phyloP scores from a whole-genome alignment of 1,140 invertebrate species.

The Physella acuta region DNA sequence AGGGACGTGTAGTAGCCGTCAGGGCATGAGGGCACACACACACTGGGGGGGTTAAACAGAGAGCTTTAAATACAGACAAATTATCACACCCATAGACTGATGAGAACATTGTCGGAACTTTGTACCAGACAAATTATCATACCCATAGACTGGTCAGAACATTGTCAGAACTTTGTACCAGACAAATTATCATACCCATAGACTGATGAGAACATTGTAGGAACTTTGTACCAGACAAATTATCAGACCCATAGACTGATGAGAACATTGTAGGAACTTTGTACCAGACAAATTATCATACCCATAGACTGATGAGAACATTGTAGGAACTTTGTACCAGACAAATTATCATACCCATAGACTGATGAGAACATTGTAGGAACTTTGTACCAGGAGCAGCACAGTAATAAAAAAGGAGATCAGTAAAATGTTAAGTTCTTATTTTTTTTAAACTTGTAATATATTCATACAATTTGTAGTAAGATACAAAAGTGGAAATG shows the following conservation, averaged over 20 bases:
- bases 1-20: slow-evolving; percentile 25
- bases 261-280: not conserved
- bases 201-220: not conserved
- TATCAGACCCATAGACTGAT: not conserved
- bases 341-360: not conserved
- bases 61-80: slow-evolving; percentile 1
- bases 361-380: not conserved
- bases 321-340: not conserved
- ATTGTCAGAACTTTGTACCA: not conserved
- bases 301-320: not conserved
- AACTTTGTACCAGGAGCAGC: not conserved
- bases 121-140: not conserved
- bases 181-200: not conserved
- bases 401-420: not conserved
- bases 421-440: not conserved
- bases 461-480: too few species aligned
- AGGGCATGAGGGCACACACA: slow-evolving; percentile 33
- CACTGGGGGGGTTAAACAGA: slow-evolving; percentile 7
- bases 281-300: not conserved
- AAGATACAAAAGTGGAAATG: too few species aligned
- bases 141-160: not conserved
- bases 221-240: not conserved
- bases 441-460: too few species aligned
- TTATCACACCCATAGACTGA: not conserved
- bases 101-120: not conserved